A percentile compares a stretch with the other conserved stretches of the same genome.
Evolutionary conservation across 2,888 invertebrate species (phyloP).

Genomic region (Rhynchonema sp.): DNA sequence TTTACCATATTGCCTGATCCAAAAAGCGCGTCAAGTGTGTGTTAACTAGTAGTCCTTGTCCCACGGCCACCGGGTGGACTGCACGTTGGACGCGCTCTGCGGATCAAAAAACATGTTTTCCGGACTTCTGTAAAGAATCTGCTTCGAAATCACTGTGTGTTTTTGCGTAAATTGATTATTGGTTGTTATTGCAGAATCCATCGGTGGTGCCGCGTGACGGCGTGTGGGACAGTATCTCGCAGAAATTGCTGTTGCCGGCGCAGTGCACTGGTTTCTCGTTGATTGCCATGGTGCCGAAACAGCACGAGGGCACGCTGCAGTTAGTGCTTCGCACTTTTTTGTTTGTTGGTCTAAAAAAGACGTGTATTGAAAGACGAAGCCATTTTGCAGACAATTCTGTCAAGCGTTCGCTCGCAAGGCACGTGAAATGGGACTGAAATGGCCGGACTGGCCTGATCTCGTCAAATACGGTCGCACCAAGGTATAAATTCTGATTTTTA

Average conservation of each 20-base stretch:
- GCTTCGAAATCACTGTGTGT: no score
- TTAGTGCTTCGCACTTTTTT: neutral
- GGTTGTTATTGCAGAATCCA: neutral
- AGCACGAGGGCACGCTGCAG: slow-evolving; percentile 14
- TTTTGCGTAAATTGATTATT: no score
- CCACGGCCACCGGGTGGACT: no score
- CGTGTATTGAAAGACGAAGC: no score
- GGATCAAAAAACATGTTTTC: no score
- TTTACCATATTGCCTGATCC: no score
- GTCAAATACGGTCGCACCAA: slow-evolving; percentile 9
- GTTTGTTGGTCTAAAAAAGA: neutral
- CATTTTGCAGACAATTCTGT: slow-evolving; percentile 1
- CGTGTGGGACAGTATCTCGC: slow-evolving; percentile 18
- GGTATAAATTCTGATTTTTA: no score
- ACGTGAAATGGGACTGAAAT: slow-evolving; percentile 18
- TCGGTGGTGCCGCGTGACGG: slow-evolving; percentile 19
- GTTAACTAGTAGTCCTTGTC: no score
- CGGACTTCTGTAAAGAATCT: no score
- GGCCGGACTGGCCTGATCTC: slow-evolving; percentile 20
- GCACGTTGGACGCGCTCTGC: no score
- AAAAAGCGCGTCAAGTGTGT: no score
- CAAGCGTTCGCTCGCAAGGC: slow-evolving; percentile 9
- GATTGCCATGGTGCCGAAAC: slow-evolving; percentile 17
- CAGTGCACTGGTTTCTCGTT: slow-evolving; percentile 16
- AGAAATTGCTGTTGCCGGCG: slow-evolving; percentile 16